These are phyloP conservation scores for Artibeus jamaicensis DNA, from an alignment of 2,797 vertebrate genomes.

Conservation along the genomic window DNA sequence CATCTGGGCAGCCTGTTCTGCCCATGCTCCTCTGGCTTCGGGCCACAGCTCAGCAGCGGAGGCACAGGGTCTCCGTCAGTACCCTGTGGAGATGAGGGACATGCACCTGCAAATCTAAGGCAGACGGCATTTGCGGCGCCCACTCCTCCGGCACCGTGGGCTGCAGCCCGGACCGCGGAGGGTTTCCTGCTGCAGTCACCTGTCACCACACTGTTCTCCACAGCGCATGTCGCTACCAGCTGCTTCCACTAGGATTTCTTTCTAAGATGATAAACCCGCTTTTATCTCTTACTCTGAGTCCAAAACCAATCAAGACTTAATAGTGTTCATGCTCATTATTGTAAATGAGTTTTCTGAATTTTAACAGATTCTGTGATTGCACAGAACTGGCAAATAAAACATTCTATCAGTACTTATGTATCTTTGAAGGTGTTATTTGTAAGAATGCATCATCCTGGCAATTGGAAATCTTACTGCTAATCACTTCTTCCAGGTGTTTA, in stretches of 20 bases:
- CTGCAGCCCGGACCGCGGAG: conserved; percentile 1
- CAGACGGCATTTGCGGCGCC: not conserved
- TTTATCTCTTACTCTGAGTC: conserved; percentile 7
- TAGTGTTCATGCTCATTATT: not conserved
- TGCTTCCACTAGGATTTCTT: not conserved
- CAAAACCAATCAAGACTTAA: conserved; percentile 28
- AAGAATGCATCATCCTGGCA: not conserved
- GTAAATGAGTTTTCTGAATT: not conserved
- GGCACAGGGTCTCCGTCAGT: conserved; percentile 67
- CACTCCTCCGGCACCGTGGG: not conserved
- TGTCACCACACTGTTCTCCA: not conserved
- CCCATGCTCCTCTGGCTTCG: not conserved
- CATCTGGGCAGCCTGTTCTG: conserved; percentile 54
- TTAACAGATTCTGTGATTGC: not conserved
- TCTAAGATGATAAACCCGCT: not conserved
- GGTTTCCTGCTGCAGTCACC: not conserved
- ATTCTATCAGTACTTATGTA: not conserved
- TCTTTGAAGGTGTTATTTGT: not conserved
- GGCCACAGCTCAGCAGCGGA: conserved; percentile 46
- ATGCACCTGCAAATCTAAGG: conserved; percentile 71
- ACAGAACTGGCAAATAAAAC: conserved; percentile 27
- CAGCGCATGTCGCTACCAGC: not conserved
- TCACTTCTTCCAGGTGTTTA: not conserved
- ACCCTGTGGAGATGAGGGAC: conserved; percentile 77
- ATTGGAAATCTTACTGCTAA: not conserved